Percentiles rank a stretch among this genome's conserved stretches.
These are phyloP conservation scores for Nymphalis urticae DNA, from an alignment of 2,888 invertebrate species.

Conservation along the genomic window DNA sequence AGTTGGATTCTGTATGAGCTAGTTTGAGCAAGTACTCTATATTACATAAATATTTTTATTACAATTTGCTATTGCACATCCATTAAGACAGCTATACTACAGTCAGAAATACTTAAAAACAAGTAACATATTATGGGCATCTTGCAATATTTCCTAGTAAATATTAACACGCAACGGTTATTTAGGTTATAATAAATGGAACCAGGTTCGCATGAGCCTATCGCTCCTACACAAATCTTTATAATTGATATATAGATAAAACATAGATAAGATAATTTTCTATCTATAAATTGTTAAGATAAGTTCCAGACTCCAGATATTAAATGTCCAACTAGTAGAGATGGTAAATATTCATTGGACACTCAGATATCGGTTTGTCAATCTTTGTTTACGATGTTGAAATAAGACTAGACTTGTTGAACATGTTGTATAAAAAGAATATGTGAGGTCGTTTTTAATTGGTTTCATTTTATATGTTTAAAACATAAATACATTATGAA, in stretches of 20 bases:
- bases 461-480: neutral
- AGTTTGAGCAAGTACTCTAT: no score
- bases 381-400: conserved; percentile 17
- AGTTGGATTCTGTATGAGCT: no score
- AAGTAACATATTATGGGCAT: no score
- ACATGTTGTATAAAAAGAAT: neutral
- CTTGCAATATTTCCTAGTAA: neutral
- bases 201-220: conserved; percentile 16
- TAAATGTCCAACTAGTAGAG: conserved; percentile 14
- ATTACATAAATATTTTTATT: no score
- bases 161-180: conserved; percentile 28
- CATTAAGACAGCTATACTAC: no score
- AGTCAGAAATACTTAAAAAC: no score
- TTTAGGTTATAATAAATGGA: conserved; percentile 29
- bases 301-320: conserved; percentile 20
- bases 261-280: conserved; percentile 30
- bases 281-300: conserved; percentile 27
- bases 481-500: neutral
- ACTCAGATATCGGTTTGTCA: conserved; percentile 6
- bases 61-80: no score
- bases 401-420: neutral
- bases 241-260: conserved; percentile 32
- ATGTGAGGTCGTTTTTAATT: neutral
- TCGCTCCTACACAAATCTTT: conserved; percentile 25
- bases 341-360: conserved; percentile 14